Base-by-base conservation (phyloP, 53 echinoderm and acorn worm species). In the Astropecten irregularis region DNA sequence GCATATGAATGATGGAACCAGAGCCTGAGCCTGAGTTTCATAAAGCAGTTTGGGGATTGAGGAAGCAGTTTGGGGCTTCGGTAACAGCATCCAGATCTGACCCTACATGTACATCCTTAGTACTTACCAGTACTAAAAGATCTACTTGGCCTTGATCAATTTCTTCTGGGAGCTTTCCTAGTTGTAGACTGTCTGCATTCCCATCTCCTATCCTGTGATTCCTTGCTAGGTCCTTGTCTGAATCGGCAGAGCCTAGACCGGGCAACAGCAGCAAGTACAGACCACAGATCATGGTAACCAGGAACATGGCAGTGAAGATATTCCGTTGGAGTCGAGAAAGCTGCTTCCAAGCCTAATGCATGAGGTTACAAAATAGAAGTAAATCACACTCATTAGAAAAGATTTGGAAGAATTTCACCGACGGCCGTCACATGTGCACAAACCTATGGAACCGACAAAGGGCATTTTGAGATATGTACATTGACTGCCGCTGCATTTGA, bases 281-380 rank as follows among this genome's bases (percentile, higher is more conserved):
- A 4, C 23, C 83, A 82, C 38, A 68, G 39, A 82, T 10, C 23
- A 27, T 19, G 37, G 67, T 16, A 3, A 93, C 27, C 10, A 73
- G 63, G 8, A 93, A 13, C 29, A 91, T n/a, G 35, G 79, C 13
- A 1, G 23, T 76, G 28, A 87, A 89, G 26, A 96, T 47, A 19
- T 84, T 54, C 50, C 91, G 84, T 65, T 96, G 96, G 0, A 96
- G 91, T 14, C 96, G 71, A 8, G 96, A 93, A 40, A 96, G 69
- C 20, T 93, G 83, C 32, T 91, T 93, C 96, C 96, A 96, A 10
- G 88, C 22, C 93, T 93, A 26, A 1, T 6, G 42, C 6, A 8
- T 42, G 42, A 11, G n/a, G n/a, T n/a, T n/a, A n/a, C n/a, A n/a
- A n/a, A n/a, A n/a, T n/a, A n/a, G n/a, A n/a, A n/a, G n/a, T n/a